Evolutionary conservation across 1,140 invertebrate species (phyloP).

Genomic region (Pogonus chalceus): DNA sequence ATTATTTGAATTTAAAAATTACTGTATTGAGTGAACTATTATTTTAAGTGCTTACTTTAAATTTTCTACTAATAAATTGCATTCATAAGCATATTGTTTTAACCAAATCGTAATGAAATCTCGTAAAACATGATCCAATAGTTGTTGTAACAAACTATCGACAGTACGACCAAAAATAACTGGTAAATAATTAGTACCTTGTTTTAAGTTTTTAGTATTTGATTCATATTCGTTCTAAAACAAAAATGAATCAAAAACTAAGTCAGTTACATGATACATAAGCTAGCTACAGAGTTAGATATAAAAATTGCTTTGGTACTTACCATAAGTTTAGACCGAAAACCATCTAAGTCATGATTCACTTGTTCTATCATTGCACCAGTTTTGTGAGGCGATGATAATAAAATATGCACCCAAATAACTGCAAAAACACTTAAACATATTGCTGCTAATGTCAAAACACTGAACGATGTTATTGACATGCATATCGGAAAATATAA

Average conservation of each 20-base stretch:
- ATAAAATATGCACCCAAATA: conserved; percentile 38
- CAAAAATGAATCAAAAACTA: background rate
- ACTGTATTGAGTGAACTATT: conserved; percentile 10
- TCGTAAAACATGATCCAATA: conserved; percentile 66
- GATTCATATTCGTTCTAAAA: conserved; percentile 30
- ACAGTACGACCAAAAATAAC: conserved; percentile 69
- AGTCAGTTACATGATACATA: conserved; percentile 5
- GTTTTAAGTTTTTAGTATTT: conserved; percentile 1
- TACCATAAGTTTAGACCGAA: conserved; percentile 42
- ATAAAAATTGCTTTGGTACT: conserved; percentile 12
- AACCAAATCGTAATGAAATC: conserved; percentile 73
- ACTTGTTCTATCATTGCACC: conserved; percentile 36
- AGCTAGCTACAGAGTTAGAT: background rate
- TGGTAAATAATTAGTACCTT: conserved; percentile 42
- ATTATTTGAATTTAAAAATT: conserved; percentile 4
- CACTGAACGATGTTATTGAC: conserved; percentile 11
- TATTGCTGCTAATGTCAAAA: conserved; percentile 32
- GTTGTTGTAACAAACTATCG: conserved; percentile 70
- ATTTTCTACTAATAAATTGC: conserved; percentile 35
- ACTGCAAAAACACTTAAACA: conserved; percentile 34
- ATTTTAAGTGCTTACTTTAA: conserved; percentile 34
- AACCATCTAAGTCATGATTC: conserved; percentile 38
- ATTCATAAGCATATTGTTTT: conserved; percentile 50
- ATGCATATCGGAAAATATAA: conserved; percentile 16
- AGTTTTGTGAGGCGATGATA: conserved; percentile 43